Percentiles rank a stretch among this genome's conserved stretches.
Conservation (phyloP, 2,113 vertebrate genomes). For the Oxygymnocypris stewartii region DNA sequence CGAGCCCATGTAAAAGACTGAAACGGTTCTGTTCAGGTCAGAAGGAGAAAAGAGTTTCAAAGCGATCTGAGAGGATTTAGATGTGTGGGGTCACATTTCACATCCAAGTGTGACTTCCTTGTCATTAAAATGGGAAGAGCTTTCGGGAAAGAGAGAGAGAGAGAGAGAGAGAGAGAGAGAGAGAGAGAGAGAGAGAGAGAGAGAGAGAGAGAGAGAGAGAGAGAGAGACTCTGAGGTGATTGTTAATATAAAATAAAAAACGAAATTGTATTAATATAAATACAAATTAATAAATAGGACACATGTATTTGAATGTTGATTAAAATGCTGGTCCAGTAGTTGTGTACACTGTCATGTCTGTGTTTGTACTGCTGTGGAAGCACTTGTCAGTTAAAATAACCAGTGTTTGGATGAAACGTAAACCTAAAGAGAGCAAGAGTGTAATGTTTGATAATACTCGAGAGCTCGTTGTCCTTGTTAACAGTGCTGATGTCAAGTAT, state of each 20-base stretch:
- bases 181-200: too few species aligned
- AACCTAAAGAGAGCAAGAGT: too few species aligned
- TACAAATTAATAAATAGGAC: not conserved
- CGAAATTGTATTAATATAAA: not conserved
- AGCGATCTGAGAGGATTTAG: not conserved
- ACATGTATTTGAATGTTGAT: not conserved
- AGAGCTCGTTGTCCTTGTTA: too few species aligned
- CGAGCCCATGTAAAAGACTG: not conserved
- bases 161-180: too few species aligned
- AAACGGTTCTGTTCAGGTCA: not conserved
- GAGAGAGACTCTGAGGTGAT: too few species aligned
- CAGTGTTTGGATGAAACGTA: not conserved
- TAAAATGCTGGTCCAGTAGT: not conserved
- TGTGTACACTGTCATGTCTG: too few species aligned
- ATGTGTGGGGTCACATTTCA: not conserved
- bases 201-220: too few species aligned
- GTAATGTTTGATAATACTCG: too few species aligned
- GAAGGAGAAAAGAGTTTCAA: not conserved
- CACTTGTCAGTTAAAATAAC: too few species aligned
- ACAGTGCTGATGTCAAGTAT: too few species aligned
- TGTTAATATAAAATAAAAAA: not conserved
- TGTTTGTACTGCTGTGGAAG: too few species aligned
- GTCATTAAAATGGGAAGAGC: not conserved
- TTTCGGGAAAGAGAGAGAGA: too few species aligned
- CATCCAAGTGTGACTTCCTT: constrained; percentile 2